These are phyloP conservation scores for Eubasilissa regina DNA, from an alignment of 1,140 invertebrate species.

Conservation along the genomic window DNA sequence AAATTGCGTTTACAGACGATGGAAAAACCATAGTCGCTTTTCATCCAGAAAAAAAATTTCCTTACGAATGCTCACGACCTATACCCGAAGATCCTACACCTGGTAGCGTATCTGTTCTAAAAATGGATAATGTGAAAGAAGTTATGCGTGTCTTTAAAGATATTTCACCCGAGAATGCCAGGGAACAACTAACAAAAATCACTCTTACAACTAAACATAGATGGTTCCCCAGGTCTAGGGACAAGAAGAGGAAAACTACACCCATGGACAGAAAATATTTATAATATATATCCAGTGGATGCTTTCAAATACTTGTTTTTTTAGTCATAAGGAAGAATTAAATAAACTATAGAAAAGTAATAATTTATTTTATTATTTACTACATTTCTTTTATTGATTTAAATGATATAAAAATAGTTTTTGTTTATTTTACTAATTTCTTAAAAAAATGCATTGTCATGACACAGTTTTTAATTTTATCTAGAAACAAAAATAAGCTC, in stretches of 20 bases:
- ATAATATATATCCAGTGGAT: conserved; percentile 72
- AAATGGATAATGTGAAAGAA: conserved; percentile 75
- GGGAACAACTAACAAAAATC: conserved; percentile 80
- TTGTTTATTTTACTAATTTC: no score
- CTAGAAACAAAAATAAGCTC: no score
- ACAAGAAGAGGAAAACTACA: conserved; percentile 79
- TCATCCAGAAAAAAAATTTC: conserved; percentile 87
- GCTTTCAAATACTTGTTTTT: background rate
- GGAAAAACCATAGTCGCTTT: conserved; percentile 87
- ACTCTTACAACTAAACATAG: conserved; percentile 86
- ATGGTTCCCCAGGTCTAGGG: conserved; percentile 82
- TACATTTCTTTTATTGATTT: no score
- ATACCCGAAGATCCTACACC: conserved; percentile 72
- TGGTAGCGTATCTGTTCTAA: conserved; percentile 73
- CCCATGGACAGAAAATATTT: conserved; percentile 82
- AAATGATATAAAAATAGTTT: no score
- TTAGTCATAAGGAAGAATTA: background rate
- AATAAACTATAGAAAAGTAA: background rate
- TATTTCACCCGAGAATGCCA: conserved; percentile 74
- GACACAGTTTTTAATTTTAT: no score
- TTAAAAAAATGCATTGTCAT: no score
- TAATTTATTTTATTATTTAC: background rate
- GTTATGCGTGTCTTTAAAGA: conserved; percentile 78
- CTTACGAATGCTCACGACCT: conserved; percentile 87
- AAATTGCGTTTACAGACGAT: conserved; percentile 80